These are phyloP conservation scores for Acleris literana DNA, from an alignment of 2,888 invertebrate species.

Conservation along the genomic window DNA sequence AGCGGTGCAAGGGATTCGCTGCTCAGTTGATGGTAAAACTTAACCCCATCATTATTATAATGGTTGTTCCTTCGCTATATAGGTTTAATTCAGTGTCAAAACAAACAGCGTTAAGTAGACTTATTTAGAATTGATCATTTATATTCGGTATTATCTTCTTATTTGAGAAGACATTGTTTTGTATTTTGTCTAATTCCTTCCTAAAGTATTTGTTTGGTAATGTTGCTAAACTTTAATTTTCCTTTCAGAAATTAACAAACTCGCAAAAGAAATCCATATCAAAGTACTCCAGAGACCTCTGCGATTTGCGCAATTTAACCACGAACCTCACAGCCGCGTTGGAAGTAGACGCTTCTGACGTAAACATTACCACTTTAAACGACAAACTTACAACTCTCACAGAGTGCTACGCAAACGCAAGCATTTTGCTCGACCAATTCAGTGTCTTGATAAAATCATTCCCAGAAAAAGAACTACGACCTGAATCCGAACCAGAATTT, in stretches of 20 bases:
- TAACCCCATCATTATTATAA: neutral
- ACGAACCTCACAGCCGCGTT: conserved; percentile 65
- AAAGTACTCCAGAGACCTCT: conserved; percentile 82
- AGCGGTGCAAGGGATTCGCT: conserved; percentile 93
- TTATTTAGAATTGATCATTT: too few species aligned
- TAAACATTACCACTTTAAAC: conserved; percentile 62
- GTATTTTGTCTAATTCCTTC: too few species aligned
- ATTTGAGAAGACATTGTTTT: too few species aligned
- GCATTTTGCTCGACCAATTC: conserved; percentile 87
- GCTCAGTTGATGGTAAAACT: conserved; percentile 87
- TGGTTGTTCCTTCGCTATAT: too few species aligned
- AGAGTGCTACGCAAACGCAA: conserved; percentile 76
- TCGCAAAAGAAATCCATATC: conserved; percentile 86
- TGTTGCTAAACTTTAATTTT: conserved; percentile 31
- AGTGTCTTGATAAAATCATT: conserved; percentile 84
- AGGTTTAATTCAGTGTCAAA: too few species aligned
- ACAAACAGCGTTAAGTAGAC: too few species aligned
- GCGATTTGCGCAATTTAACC: conserved; percentile 80
- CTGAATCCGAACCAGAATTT: conserved; percentile 62
- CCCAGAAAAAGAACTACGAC: conserved; percentile 57
- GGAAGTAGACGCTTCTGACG: conserved; percentile 55
- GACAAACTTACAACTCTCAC: conserved; percentile 68
- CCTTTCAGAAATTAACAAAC: conserved; percentile 84
- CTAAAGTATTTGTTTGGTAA: too few species aligned
- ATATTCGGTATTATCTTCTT: too few species aligned